phyloP scores from a whole-genome alignment of 2,113 vertebrate species.

The Abramis brama region DNA sequence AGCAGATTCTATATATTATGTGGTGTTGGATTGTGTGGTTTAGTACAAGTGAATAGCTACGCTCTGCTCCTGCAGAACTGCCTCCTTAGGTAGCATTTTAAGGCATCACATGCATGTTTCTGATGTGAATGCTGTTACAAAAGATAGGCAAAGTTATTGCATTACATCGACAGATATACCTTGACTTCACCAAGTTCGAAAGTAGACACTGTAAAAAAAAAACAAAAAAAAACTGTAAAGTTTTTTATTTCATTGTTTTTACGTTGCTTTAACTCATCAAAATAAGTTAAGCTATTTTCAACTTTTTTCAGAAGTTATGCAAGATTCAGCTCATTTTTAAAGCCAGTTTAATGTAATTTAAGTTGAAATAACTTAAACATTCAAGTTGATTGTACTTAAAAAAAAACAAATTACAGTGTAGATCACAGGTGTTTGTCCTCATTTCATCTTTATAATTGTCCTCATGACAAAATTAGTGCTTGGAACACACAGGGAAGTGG shows the following conservation, averaged over 20 bases:
- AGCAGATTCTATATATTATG: background rate
- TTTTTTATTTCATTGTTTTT: no score
- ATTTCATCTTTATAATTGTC: background rate
- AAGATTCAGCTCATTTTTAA: no score
- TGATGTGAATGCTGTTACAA: background rate
- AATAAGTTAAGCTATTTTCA: no score
- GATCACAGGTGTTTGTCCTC: background rate
- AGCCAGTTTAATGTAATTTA: no score
- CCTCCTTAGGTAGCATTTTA: background rate
- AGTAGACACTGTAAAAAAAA: no score
- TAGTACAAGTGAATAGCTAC: background rate
- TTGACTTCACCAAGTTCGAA: background rate
- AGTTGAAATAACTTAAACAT: no score
- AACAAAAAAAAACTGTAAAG: no score
- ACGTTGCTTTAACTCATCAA: no score
- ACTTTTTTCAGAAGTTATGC: no score
- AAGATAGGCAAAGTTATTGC: background rate
- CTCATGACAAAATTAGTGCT: background rate
- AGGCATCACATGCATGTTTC: background rate
- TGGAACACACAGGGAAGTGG: constrained; percentile 4
- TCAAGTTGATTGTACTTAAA: no score
- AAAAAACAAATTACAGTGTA: no score
- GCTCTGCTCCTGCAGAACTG: background rate
- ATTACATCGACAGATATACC: background rate
- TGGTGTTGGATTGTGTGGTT: background rate